Evolutionary conservation across 2,888 invertebrate genomes (phyloP).

Genomic region (Calliphora vomitoria): DNA sequence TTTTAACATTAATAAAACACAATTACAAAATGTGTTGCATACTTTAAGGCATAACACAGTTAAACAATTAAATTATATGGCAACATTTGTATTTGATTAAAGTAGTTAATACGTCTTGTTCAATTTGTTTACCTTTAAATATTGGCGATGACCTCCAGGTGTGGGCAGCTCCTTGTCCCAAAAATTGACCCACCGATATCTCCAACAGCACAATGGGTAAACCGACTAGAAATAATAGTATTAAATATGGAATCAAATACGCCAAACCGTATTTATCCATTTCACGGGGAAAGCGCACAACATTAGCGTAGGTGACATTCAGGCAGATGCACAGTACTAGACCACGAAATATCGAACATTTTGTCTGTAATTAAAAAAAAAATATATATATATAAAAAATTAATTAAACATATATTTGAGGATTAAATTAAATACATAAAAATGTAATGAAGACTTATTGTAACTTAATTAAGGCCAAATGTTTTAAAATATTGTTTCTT

Average conservation of each 20-base stretch:
- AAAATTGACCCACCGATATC: slow-evolving; percentile 84
- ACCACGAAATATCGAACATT: slow-evolving; percentile 85
- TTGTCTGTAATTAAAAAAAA: slow-evolving; percentile 81
- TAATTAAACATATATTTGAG: neutral
- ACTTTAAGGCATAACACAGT: slow-evolving; percentile 35
- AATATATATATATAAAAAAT: slow-evolving; percentile 24
- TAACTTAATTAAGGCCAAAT: too few species aligned
- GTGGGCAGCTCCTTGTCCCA: slow-evolving; percentile 84
- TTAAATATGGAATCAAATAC: slow-evolving; percentile 84
- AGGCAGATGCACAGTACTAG: slow-evolving; percentile 84
- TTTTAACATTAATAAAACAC: neutral
- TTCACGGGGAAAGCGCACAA: slow-evolving; percentile 85
- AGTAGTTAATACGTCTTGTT: neutral
- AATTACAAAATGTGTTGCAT: slow-evolving; percentile 38
- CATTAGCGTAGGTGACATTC: slow-evolving; percentile 84
- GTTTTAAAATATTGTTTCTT: neutral
- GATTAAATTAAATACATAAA: too few species aligned
- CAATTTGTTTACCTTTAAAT: slow-evolving; percentile 82
- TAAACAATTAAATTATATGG: neutral
- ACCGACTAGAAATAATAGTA: slow-evolving; percentile 84
- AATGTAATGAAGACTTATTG: neutral
- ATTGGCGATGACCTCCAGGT: slow-evolving; percentile 85
- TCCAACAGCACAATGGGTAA: slow-evolving; percentile 84
- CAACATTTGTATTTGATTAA: neutral
- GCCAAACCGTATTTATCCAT: slow-evolving; percentile 84